Conservation (phyloP, 2,888 invertebrate species). For the Bombylius major region DNA sequence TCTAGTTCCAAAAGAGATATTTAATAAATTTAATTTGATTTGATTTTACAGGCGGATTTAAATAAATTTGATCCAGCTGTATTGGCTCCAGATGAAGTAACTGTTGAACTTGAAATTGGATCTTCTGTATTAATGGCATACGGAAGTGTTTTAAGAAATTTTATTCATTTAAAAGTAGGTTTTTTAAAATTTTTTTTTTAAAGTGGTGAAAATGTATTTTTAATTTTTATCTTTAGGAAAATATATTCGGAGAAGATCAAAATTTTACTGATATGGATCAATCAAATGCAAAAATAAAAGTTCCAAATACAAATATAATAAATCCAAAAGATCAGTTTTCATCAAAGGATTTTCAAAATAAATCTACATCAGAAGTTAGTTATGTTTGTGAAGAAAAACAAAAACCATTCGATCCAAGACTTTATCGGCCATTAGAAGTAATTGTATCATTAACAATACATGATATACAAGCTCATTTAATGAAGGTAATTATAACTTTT, state of each 20-base stretch:
- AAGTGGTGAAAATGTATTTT: neutral
- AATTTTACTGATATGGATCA: conserved; percentile 85
- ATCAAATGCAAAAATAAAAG: conserved; percentile 38
- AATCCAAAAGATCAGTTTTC: conserved; percentile 31
- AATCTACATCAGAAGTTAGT: conserved; percentile 33
- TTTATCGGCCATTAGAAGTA: conserved; percentile 82
- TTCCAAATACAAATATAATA: conserved; percentile 31
- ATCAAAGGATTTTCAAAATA: conserved; percentile 29
- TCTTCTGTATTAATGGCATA: conserved; percentile 85
- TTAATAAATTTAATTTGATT: conserved; percentile 2
- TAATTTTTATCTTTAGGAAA: conserved; percentile 49
- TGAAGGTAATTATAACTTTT: conserved; percentile 23
- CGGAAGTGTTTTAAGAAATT: conserved; percentile 80
- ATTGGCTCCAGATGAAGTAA: conserved; percentile 77
- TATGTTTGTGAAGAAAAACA: conserved; percentile 45
- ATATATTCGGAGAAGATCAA: conserved; percentile 95
- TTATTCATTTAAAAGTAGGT: conserved; percentile 66
- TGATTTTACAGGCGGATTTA: conserved; percentile 40
- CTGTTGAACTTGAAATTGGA: conserved; percentile 86
- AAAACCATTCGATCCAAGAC: conserved; percentile 68
- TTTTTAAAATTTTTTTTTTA: neutral
- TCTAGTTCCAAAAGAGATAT: neutral
- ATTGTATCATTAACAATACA: conserved; percentile 87
- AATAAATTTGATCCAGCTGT: conserved; percentile 78
- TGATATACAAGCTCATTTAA: conserved; percentile 86